Evolutionary conservation across 2,888 invertebrate species (phyloP).

Genomic region (Atrina japonica): DNA sequence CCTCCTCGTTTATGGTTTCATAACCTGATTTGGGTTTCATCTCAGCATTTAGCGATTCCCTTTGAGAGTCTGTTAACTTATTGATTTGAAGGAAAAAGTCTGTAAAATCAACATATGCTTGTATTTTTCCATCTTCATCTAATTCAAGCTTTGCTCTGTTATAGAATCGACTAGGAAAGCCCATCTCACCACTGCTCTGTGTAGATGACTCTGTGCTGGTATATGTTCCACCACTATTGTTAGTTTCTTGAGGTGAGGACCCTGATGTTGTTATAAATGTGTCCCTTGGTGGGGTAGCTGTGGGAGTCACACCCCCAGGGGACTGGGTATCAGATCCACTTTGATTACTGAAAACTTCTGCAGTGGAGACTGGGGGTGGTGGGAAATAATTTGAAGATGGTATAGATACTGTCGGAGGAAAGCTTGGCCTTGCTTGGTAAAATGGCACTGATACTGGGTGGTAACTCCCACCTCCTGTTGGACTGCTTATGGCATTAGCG

Average conservation of each 20-base stretch:
- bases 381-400: conserved; percentile 34
- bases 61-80: conserved; percentile 73
- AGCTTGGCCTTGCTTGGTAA: conserved; percentile 46
- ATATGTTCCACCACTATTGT: conserved; percentile 46
- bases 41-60: conserved; percentile 69
- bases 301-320: conserved; percentile 26
- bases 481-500: conserved; percentile 84
- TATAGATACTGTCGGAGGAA: conserved; percentile 52
- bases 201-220: conserved; percentile 74
- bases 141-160: conserved; percentile 79
- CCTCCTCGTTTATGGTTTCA: conserved; percentile 76
- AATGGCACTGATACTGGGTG: conserved; percentile 60
- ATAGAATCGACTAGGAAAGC: conserved; percentile 63
- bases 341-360: conserved; percentile 27
- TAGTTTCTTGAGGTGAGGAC: conserved; percentile 31
- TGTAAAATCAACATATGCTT: conserved; percentile 92
- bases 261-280: conserved; percentile 44
- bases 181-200: conserved; percentile 72
- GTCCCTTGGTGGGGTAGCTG: conserved; percentile 48
- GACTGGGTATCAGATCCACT: conserved; percentile 28
- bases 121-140: conserved; percentile 87
- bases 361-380: conserved; percentile 35
- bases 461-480: conserved; percentile 64
- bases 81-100: conserved; percentile 83
- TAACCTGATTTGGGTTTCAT: conserved; percentile 74